These are phyloP conservation scores for Hesperophylax magnus DNA, from an alignment of 1,140 invertebrate species.

Conservation along the genomic window DNA sequence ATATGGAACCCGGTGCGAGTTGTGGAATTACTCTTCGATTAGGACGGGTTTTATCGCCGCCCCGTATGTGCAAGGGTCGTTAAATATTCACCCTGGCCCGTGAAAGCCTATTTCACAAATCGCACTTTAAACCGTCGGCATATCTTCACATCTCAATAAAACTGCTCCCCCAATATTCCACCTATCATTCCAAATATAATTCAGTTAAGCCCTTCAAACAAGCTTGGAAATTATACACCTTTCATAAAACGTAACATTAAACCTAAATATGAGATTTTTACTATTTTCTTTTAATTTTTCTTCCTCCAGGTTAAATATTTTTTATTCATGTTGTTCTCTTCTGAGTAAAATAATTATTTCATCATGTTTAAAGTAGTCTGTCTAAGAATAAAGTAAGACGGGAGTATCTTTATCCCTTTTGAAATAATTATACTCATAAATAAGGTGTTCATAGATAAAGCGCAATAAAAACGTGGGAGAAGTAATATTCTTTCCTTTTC, in stretches of 20 bases:
- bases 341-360: no score
- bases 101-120: slow-evolving; percentile 28
- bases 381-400: not conserved
- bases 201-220: no score
- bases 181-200: no score
- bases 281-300: no score
- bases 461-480: slow-evolving; percentile 20
- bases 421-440: slow-evolving; percentile 29
- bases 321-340: no score
- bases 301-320: no score
- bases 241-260: no score
- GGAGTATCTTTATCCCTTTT: not conserved
- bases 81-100: slow-evolving; percentile 40
- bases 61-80: slow-evolving; percentile 49
- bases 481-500: slow-evolving; percentile 40
- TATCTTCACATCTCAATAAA: slow-evolving; percentile 35
- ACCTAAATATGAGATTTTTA: no score
- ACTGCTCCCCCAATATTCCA: not conserved
- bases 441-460: slow-evolving; percentile 36
- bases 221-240: no score
- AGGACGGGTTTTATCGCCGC: slow-evolving; percentile 50
- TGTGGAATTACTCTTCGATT: slow-evolving; percentile 48
- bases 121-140: slow-evolving; percentile 38
- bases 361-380: no score
- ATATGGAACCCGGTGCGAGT: slow-evolving; percentile 13